Evolutionary conservation across 2,113 vertebrate species (phyloP), one percentile per base, ranked within the genome.

Genomic region (Cettia cetti): DNA sequence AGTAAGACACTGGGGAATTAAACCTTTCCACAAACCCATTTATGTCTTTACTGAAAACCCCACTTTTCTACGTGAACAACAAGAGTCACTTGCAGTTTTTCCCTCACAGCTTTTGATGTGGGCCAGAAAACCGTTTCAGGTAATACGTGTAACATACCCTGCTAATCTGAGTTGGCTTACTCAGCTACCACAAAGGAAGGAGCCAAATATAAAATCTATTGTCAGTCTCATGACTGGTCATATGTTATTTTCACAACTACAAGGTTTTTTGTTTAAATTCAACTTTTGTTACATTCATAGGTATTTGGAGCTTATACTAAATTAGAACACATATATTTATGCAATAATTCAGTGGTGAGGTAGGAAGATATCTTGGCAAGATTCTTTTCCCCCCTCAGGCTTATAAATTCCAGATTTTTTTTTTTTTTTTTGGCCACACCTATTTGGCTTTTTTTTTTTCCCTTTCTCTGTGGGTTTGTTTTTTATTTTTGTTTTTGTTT

Each of bases 1-100:
- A 95, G 94, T 35, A 86, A 87, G 50, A 74, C 93, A 64, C 90
- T 52, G 30, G 77, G 85, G 91, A 96, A 94, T 92, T 89, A 84
- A 95, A 89, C 35, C 80, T 21, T 92, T 94, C 71, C 4, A 3
- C 52, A 40, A 95, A 95, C 84, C 61, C 86, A 88, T 82, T 94
- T 91, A 87, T 89, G 54, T 86, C 76, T 96, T 90, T 82, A 93
- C 86, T 75, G 82, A 95, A 90, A 94, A 88, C 15, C 33, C 23
- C 64, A 53, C 19, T 95, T 91, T 94, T 90, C 71, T 64, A 26
- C 3, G 27, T 49, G 59, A 94, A 76, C 31, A 92, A 86, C 69
- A 89, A 64, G 27, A 74, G 74, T 54, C 89, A 83, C 53, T 89
- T 86, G 39, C 75, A 78, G 15, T 30, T 92, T 95, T 90, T 65